Evolutionary conservation across 1,140 invertebrate species (phyloP).

Genomic region (Procambarus virginalis): DNA sequence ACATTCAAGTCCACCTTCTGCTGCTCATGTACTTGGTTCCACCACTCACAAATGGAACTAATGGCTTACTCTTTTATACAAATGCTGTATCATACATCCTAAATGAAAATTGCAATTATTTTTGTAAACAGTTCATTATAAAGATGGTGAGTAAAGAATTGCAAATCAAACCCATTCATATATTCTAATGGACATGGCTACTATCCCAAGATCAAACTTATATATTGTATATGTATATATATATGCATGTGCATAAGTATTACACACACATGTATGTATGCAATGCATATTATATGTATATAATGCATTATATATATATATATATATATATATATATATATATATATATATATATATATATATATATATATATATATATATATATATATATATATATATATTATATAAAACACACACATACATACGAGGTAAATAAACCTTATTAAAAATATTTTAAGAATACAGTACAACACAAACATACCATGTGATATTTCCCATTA

Average conservation of each 20-base stretch:
- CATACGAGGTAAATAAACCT: background rate
- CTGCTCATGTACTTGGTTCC: slow-evolving; percentile 6
- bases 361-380: no score
- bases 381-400: no score
- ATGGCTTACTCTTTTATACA: slow-evolving; percentile 10
- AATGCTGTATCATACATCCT: slow-evolving; percentile 20
- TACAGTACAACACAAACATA: background rate
- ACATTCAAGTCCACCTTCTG: slow-evolving; percentile 21
- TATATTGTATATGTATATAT: no score
- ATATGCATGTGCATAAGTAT: no score
- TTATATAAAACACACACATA: background rate
- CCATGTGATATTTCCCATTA: background rate
- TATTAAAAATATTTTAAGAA: slow-evolving; percentile 4
- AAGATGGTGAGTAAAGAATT: background rate
- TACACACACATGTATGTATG: no score
- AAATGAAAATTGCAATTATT: slow-evolving; percentile 5
- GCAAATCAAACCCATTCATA: background rate
- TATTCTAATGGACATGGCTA: background rate
- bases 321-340: no score
- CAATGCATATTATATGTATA: no score
- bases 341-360: no score
- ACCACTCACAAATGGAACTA: slow-evolving; percentile 17
- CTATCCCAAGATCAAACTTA: background rate
- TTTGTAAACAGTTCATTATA: slow-evolving; percentile 1
- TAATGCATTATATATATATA: no score